phyloP scores from a whole-genome alignment of 2,797 vertebrate species.

The Gallinago stenura region DNA sequence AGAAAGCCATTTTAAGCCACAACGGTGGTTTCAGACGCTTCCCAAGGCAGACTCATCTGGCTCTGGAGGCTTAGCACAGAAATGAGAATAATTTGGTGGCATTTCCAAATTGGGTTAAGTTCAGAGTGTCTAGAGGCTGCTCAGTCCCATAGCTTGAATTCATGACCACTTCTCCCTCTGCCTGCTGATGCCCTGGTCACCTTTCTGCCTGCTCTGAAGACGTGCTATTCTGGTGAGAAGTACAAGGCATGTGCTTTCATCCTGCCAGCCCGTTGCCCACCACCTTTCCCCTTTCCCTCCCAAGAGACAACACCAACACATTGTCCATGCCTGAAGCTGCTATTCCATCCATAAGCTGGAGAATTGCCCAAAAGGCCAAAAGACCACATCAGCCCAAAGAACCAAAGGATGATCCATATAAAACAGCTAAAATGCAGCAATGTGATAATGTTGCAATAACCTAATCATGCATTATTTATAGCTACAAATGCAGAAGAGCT shows the following conservation, averaged over 20 bases:
- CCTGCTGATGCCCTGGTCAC: neutral
- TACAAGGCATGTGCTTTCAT: rapidly evolving
- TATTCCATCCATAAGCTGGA: neutral
- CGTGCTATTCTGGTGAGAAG: neutral
- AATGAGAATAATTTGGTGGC: neutral
- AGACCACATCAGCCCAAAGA: neutral
- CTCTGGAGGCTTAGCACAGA: neutral
- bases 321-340: neutral
- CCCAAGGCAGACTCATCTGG: neutral
- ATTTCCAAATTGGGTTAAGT: neutral
- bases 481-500: neutral
- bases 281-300: neutral
- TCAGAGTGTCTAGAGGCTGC: neutral
- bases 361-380: neutral
- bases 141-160: neutral
- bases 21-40: neutral
- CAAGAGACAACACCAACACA: neutral
- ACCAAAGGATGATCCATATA: neutral
- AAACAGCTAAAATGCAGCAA: neutral
- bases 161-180: neutral
- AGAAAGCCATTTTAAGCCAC: neutral
- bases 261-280: neutral
- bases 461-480: neutral
- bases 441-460: neutral
- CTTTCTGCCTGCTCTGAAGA: neutral